Evolutionary conservation across 2,888 invertebrate species (phyloP).

Genomic region (Gastracanthus pulcherrimus): DNA sequence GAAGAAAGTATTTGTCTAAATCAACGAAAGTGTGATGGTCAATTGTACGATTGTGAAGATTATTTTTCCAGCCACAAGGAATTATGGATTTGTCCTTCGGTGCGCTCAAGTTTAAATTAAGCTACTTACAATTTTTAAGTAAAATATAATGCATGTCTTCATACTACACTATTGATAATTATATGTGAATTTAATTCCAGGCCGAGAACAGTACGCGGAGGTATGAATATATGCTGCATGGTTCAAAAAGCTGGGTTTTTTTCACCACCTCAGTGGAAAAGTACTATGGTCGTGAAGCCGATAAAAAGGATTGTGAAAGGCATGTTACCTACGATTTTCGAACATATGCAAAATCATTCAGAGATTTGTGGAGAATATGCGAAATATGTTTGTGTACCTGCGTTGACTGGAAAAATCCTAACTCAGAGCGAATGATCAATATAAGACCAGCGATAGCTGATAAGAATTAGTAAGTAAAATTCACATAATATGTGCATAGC

Average conservation of each 20-base stretch:
- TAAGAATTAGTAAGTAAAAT: background rate
- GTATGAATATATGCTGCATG: background rate
- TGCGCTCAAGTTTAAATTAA: background rate
- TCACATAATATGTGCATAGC: no score
- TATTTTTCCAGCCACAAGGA: background rate
- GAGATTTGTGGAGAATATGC: background rate
- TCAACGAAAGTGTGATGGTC: background rate
- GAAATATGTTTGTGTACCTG: background rate
- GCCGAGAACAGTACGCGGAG: background rate
- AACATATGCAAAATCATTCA: background rate
- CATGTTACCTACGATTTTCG: background rate
- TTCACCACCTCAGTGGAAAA: background rate
- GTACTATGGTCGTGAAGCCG: background rate
- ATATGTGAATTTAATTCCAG: background rate
- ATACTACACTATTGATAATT: no score
- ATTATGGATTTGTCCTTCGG: background rate
- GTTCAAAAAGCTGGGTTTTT: background rate
- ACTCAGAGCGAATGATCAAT: background rate
- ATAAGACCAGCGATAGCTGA: background rate
- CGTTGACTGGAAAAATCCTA: background rate
- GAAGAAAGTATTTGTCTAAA: background rate
- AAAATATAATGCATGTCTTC: no score
- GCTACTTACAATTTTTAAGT: background rate
- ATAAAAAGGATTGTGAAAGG: background rate
- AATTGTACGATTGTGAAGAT: background rate